Percentiles rank a stretch among this genome's conserved stretches.
These are phyloP conservation scores for Conus betulinus DNA, from an alignment of 1,140 invertebrate species.

Conservation along the genomic window DNA sequence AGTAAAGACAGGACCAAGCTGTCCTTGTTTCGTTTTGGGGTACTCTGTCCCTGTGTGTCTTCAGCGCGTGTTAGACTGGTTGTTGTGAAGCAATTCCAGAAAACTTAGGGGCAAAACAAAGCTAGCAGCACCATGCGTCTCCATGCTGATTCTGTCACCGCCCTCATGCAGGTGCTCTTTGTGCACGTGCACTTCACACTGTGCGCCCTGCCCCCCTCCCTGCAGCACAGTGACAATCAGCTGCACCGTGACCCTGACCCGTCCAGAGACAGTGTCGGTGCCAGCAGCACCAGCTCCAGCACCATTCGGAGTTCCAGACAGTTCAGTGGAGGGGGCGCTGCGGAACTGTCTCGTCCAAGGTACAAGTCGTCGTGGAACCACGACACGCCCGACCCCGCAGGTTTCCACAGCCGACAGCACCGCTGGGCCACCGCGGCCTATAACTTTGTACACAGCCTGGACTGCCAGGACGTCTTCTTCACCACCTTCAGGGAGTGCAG, in stretches of 20 bases:
- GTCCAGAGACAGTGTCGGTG: not conserved
- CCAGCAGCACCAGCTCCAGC: not conserved
- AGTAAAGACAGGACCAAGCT: no score
- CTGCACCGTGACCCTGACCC: not conserved
- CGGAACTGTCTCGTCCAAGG: not conserved
- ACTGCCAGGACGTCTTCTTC: constrained; percentile 63
- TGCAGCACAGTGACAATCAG: not conserved
- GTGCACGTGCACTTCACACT: not conserved
- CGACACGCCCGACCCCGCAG: constrained; percentile 27
- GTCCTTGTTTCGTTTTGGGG: not conserved
- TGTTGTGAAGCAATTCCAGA: not conserved
- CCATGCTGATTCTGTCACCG: not conserved
- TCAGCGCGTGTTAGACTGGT: not conserved
- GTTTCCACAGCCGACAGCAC: constrained; percentile 26
- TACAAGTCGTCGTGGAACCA: constrained; percentile 15
- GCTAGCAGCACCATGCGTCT: not conserved
- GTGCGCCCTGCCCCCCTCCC: not conserved
- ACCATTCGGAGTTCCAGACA: not conserved
- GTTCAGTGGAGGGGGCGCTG: not conserved
- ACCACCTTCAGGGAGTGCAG: constrained; percentile 58
- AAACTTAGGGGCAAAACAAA: no score
- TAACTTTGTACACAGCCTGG: constrained; percentile 51
- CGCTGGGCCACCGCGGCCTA: constrained; percentile 64
- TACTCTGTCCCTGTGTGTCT: not conserved
- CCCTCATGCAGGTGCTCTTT: not conserved